These are phyloP conservation scores for Archegozetes longisetosus DNA, from an alignment of 1,140 invertebrate genomes.

Conservation along the genomic window DNA sequence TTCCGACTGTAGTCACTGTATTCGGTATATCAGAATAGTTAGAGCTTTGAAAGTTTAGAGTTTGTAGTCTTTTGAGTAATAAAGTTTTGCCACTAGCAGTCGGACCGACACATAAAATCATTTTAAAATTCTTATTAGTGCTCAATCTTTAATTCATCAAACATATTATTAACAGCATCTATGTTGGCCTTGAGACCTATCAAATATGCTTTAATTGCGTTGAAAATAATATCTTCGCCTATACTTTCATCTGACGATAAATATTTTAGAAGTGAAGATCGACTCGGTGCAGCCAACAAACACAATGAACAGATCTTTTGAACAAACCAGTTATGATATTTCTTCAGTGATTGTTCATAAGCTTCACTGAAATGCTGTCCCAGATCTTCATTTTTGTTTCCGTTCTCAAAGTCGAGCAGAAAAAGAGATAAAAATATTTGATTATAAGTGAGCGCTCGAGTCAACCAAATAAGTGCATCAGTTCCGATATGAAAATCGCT, in stretches of 20 bases:
- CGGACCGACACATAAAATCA: slow-evolving; percentile 49
- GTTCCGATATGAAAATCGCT: slow-evolving; percentile 7
- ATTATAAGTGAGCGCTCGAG: slow-evolving; percentile 11
- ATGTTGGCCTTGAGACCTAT: neutral
- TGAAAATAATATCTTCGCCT: neutral
- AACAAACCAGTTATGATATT: slow-evolving; percentile 15
- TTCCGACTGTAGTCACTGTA: slow-evolving; percentile 56
- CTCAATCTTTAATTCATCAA: no score
- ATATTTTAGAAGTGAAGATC: neutral
- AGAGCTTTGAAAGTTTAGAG: slow-evolving; percentile 18
- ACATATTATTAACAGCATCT: no score
- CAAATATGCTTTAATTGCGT: neutral
- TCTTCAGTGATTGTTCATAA: slow-evolving; percentile 10
- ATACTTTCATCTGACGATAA: neutral
- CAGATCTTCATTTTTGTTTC: slow-evolving; percentile 1
- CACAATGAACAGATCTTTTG: slow-evolving; percentile 11
- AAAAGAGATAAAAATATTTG: slow-evolving; percentile 7
- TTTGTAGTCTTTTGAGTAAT: slow-evolving; percentile 51
- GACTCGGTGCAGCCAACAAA: slow-evolving; percentile 10
- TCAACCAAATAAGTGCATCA: slow-evolving; percentile 14
- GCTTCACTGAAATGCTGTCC: slow-evolving; percentile 1
- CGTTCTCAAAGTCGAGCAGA: slow-evolving; percentile 1
- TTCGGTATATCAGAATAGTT: slow-evolving; percentile 33
- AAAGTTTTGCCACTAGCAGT: slow-evolving; percentile 60
- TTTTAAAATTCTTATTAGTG: no score